Conservation (phyloP, 2,113 vertebrate species). For the Tricholaema leucomelas region DNA sequence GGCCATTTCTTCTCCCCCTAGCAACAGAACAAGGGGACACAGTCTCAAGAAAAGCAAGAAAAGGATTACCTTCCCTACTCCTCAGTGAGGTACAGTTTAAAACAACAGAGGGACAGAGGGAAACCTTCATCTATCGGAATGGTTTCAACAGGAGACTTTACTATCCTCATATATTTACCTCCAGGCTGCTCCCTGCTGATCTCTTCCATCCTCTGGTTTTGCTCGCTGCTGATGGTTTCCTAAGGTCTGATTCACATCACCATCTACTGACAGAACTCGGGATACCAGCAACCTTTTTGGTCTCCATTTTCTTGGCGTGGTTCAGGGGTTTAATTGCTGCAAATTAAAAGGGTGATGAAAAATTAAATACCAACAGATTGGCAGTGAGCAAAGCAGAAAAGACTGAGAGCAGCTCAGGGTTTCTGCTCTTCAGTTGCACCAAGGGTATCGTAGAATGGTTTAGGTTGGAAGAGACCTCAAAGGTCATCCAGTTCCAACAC, state of each 20-base stretch:
- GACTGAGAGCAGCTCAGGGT: neutral
- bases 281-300: fast-evolving
- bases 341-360: neutral
- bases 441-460: neutral
- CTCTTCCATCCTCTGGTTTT: fast-evolving
- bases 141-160: neutral
- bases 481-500: too few relatives aligned
- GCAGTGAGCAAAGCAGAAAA: neutral
- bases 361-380: neutral
- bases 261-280: constrained; percentile 19
- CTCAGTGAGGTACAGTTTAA: neutral
- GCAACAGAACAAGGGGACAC: too few relatives aligned
- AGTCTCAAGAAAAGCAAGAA: neutral
- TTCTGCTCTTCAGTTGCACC: neutral
- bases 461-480: too few relatives aligned
- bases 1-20: too few relatives aligned
- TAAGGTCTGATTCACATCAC: neutral
- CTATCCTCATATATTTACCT: fast-evolving
- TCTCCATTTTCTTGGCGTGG: fast-evolving
- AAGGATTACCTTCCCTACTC: neutral
- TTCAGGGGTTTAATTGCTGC: neutral
- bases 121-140: fast-evolving
- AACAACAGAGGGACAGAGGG: neutral
- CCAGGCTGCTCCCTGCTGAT: neutral
- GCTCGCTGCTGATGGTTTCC: neutral